Base-by-base conservation (phyloP, 53 echinoderm and acorn worm species). In the Echinometra lucunter region DNA sequence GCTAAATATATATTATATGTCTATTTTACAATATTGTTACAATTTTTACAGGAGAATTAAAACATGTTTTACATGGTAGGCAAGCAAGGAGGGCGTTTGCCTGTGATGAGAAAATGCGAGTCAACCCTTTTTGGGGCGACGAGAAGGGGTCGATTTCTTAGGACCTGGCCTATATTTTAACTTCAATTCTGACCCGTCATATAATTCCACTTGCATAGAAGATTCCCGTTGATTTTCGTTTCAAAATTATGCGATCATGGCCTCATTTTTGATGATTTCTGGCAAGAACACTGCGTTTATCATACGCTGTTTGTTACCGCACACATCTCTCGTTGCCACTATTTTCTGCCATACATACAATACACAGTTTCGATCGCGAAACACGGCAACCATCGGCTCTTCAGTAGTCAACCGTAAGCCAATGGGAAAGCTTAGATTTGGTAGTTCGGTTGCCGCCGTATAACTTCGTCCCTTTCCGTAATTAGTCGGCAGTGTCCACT, bases 41-140 rank as follows among this genome's bases (percentile, higher is more conserved):
- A 93, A 93, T 80, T 80, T 91, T 55, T 93, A 93, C 93, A 93
- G 60, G 72, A 67, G 58, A 42, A 78, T 58, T 93, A 55, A 81
- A 93, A 81, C 34, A 60, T 56, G 56, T 80, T 80, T 97, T 97
- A 96, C 97, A 97, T 97, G 95, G 97, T 97, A 96, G 97, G 95
- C 97, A 97, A 89, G 96, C 93, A 95, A 95, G 95, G 94, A 97
- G 88, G 92, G 95, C 81, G 87, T 93, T 93, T 93, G 93, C 93
- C 93, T 93, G 78, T 93, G 69, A 13, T 27, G 27, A 92, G 56
- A 92, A 70, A 49, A 80, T 93, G 81, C 57, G 80, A 93, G 58
- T 81, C 92, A 75, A 93, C 93, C 93, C 93, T 93, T 56, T 56
- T 80, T 40, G 57, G 93, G 92, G 80, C 66, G 95, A 89, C 93